These are phyloP conservation scores for Cettia cetti DNA, from an alignment of 2,113 vertebrate genomes.

Conservation along the genomic window DNA sequence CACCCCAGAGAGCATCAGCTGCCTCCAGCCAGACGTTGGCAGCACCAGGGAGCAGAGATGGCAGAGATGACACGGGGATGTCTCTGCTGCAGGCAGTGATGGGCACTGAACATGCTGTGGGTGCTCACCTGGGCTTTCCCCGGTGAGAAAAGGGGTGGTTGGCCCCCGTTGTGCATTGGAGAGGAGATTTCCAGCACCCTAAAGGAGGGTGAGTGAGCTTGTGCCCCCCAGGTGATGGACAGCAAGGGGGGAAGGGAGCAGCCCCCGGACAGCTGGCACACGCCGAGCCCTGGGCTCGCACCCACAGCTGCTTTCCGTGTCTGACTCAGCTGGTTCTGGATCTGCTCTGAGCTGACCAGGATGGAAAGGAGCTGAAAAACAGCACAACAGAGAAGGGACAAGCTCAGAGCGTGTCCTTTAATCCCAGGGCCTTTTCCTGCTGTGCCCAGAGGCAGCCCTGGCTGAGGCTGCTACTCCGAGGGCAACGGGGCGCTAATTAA, in stretches of 20 bases:
- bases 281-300: neutral
- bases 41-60: fast-evolving
- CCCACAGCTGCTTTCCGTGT: neutral
- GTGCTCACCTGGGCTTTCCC: neutral
- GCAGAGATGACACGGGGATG: fast-evolving
- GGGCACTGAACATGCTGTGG: fast-evolving
- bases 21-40: neutral
- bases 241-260: neutral
- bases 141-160: neutral
- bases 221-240: neutral
- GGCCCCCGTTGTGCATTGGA: fast-evolving
- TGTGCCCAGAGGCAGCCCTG: neutral
- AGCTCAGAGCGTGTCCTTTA: neutral
- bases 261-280: fast-evolving
- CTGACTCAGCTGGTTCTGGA: neutral
- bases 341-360: neutral
- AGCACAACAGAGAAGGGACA: neutral
- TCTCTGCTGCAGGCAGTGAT: neutral
- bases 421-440: neutral
- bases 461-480: neutral
- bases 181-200: neutral
- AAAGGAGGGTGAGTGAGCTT: neutral
- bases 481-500: neutral
- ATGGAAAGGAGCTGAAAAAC: neutral
- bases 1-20: neutral